Conservation (phyloP, 2,113 vertebrate genomes). For the Microcebus tavaratra region DNA sequence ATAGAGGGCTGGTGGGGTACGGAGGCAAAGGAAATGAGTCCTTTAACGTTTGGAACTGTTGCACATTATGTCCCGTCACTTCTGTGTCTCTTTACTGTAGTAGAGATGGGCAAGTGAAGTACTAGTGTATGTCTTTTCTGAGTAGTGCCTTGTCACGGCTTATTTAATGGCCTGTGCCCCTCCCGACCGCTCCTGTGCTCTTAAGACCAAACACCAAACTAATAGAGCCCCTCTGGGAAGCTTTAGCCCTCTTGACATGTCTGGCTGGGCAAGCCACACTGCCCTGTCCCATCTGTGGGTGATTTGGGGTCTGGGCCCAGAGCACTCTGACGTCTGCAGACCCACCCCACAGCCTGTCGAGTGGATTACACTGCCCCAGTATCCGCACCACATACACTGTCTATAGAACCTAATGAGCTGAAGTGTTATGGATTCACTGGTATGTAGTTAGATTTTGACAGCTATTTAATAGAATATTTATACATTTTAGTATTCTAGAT, state of each 20-base stretch:
- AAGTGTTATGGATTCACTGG: neutral
- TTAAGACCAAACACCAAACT: neutral
- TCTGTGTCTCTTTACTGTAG: neutral
- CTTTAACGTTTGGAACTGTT: neutral
- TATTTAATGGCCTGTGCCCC: neutral
- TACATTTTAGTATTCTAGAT: neutral
- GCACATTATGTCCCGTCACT: too few relatives aligned
- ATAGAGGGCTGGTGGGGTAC: neutral
- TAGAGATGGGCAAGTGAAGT: neutral
- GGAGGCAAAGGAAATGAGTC: neutral
- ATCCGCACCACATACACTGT: too few relatives aligned
- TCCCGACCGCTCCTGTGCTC: neutral
- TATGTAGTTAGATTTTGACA: neutral
- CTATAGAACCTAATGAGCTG: neutral
- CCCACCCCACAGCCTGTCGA: too few relatives aligned
- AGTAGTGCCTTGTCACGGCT: neutral
- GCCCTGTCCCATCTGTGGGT: neutral
- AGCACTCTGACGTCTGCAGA: neutral
- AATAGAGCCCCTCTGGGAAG: fast-evolving
- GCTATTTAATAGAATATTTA: neutral
- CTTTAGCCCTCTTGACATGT: neutral
- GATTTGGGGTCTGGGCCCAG: neutral
- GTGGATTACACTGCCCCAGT: too few relatives aligned
- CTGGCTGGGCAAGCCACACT: neutral
- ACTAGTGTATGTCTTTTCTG: neutral